phyloP scores from a whole-genome alignment of 2,888 invertebrate genomes.

The Agapostemon virescens region DNA sequence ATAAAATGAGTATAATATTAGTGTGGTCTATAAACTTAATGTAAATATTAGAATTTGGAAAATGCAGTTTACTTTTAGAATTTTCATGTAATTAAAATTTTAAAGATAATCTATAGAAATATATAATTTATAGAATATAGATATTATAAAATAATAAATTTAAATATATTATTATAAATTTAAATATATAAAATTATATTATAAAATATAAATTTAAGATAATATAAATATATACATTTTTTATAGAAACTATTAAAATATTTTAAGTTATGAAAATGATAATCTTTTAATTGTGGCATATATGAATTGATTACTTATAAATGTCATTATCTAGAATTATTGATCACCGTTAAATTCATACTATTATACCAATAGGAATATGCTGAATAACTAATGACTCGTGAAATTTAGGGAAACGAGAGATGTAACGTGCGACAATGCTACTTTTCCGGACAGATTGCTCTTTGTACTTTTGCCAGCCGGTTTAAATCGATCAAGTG shows the following conservation, averaged over 20 bases:
- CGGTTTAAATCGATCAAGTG: slow-evolving; percentile 41
- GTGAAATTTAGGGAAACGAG: slow-evolving; percentile 5
- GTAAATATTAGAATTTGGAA: too few relatives aligned
- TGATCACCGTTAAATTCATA: not conserved
- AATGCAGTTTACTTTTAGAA: too few relatives aligned
- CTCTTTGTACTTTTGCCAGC: slow-evolving; percentile 5
- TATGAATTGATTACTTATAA: not conserved
- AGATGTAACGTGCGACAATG: slow-evolving; percentile 17
- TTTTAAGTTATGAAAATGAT: not conserved
- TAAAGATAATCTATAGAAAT: too few relatives aligned
- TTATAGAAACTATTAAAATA: not conserved
- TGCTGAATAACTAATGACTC: not conserved
- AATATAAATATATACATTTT: not conserved
- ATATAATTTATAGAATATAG: too few relatives aligned
- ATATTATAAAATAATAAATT: too few relatives aligned
- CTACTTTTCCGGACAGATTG: not conserved
- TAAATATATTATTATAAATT: too few relatives aligned
- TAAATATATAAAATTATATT: too few relatives aligned
- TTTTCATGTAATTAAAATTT: too few relatives aligned
- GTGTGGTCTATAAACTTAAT: too few relatives aligned
- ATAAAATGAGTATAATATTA: too few relatives aligned
- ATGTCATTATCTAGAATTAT: not conserved
- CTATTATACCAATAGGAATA: not conserved
- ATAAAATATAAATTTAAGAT: too few relatives aligned
- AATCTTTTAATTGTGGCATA: not conserved